phyloP scores from a whole-genome alignment of 2,113 vertebrate genomes.

The Physeter macrocephalus region DNA sequence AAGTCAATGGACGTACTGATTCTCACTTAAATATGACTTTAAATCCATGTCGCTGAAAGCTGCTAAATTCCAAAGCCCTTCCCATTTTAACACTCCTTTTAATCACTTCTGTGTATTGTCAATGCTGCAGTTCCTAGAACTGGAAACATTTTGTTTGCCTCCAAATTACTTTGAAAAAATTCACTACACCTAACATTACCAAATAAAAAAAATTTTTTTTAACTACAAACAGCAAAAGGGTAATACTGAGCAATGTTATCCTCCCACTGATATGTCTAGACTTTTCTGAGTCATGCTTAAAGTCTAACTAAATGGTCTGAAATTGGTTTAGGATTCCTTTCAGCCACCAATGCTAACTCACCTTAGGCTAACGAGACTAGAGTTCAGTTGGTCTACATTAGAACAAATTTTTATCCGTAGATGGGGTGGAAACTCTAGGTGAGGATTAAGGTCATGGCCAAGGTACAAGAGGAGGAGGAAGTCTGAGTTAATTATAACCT shows the following conservation, averaged over 20 bases:
- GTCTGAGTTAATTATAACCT: slow-evolving; percentile 61
- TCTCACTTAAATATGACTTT: neutral
- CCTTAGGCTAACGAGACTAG: neutral
- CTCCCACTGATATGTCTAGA: neutral
- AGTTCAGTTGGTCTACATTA: slow-evolving; percentile 9
- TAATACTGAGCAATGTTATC: neutral
- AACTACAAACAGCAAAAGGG: neutral
- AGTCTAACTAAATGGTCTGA: slow-evolving; percentile 19
- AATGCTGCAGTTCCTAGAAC: neutral
- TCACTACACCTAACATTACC: neutral
- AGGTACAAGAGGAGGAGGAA: slow-evolving; percentile 57
- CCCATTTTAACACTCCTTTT: neutral
- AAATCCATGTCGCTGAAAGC: neutral
- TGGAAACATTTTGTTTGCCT: slow-evolving; percentile 9
- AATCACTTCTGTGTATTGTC: slow-evolving; percentile 9
- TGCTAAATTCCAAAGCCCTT: neutral
- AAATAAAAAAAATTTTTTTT: neutral
- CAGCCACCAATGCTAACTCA: neutral
- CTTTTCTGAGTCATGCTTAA: neutral
- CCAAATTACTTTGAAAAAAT: slow-evolving; percentile 41
- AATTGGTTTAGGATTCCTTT: slow-evolving; percentile 46
- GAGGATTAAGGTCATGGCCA: slow-evolving; percentile 1
- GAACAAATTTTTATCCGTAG: neutral
- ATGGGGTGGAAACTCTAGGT: neutral
- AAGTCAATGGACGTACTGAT: neutral